These are phyloP conservation scores for Hetaerina titia DNA, from an alignment of 2,888 invertebrate species.

Conservation along the genomic window DNA sequence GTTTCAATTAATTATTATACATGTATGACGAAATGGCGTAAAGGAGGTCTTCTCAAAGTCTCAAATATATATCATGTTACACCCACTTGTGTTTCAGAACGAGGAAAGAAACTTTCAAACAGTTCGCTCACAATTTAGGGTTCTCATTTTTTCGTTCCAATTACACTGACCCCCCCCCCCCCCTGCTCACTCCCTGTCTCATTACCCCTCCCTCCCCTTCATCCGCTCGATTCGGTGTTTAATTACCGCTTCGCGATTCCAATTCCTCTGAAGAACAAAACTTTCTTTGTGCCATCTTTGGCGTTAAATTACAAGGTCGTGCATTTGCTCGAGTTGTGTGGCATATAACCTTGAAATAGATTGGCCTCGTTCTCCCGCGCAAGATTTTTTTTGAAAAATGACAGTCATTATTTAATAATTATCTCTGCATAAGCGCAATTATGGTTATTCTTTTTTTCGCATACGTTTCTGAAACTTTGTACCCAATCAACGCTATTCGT, in stretches of 20 bases:
- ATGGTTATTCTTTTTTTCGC: neutral
- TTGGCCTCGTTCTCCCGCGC: neutral
- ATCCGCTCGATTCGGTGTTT: neutral
- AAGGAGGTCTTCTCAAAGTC: neutral
- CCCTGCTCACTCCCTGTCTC: neutral
- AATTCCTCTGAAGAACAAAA: neutral
- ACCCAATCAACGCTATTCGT: neutral
- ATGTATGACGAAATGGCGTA: neutral
- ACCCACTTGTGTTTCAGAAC: constrained; percentile 18
- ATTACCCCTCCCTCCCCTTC: neutral
- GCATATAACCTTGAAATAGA: neutral
- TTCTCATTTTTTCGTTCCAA: neutral
- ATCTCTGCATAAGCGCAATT: neutral
- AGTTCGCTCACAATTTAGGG: neutral
- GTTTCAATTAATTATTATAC: no score
- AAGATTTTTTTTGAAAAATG: neutral
- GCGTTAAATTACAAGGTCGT: neutral
- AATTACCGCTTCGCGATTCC: neutral
- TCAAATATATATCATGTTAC: neutral
- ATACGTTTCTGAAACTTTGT: neutral
- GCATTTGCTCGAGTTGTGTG: neutral
- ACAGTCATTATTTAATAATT: neutral
- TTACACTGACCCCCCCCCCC: neutral
- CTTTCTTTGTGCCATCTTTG: constrained; percentile 12
- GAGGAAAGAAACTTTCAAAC: neutral